phyloP scores from a whole-genome alignment of 30 jellyfish, hydroid and myxozoan species.

The Hydractinia echinata region DNA sequence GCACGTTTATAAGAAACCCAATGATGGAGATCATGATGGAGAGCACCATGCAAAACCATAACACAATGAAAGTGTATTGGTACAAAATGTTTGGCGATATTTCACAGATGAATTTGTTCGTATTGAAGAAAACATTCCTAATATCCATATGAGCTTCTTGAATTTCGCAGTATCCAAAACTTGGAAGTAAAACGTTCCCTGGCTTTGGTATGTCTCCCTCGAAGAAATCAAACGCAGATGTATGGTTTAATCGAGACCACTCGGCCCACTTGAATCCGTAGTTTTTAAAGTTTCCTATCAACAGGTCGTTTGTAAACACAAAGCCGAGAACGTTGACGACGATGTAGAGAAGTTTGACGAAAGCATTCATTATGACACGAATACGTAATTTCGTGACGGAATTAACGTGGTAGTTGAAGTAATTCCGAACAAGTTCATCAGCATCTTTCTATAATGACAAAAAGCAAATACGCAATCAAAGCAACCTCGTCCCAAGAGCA shows the following conservation, averaged over 20 bases:
- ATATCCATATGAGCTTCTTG: constrained; percentile 28
- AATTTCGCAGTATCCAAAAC: constrained; percentile 23
- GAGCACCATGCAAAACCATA: constrained; percentile 17
- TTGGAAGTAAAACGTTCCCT: constrained; percentile 20
- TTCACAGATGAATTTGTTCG: constrained; percentile 19
- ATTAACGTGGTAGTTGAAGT: constrained; percentile 16
- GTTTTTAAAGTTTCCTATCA: neutral
- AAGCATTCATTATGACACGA: constrained; percentile 4
- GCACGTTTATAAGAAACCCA: neutral
- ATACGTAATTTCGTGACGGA: neutral
- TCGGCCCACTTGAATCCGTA: constrained; percentile 18
- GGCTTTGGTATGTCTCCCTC: constrained; percentile 22
- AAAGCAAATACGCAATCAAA: neutral
- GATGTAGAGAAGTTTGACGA: constrained; percentile 13
- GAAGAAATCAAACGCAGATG: constrained; percentile 18
- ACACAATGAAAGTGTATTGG: constrained; percentile 19
- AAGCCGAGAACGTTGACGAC: constrained; percentile 8
- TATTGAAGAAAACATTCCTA: constrained; percentile 20
- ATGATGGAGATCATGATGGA: constrained; percentile 12
- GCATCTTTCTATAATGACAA: neutral
- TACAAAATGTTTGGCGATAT: constrained; percentile 22
- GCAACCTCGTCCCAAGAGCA: neutral
- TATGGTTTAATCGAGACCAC: constrained; percentile 18
- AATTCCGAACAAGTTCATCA: neutral
- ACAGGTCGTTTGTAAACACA: constrained; percentile 14